Base-by-base conservation (phyloP, 2,888 invertebrate genomes). In the Zonitis immaculata region DNA sequence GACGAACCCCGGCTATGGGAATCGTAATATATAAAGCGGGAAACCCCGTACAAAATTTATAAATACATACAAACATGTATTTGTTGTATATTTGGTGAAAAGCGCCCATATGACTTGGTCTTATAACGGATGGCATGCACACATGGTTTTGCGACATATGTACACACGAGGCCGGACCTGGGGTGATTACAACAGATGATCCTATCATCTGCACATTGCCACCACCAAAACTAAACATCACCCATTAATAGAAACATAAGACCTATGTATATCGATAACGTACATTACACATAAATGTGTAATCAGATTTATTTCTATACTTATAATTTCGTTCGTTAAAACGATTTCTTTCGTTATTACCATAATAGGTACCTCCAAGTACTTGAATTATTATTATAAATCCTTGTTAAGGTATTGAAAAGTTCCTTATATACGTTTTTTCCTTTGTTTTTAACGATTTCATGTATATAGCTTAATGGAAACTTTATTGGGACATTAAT, bases 1-100 rank as follows among this genome's bases (percentile, higher is more conserved):
- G n/a, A n/a, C n/a, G n/a, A n/a, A n/a, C n/a, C 54, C 55, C 59
- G 55, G 66, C 65, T 66, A 67, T 72, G 72, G 72, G 72, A 73
- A 72, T 71, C 69, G 63, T 67, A 68, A 61, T 45, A 50, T 30
- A 26, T 47, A 51, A n/a, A n/a, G 54, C 55, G 58, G 58, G 56
- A 58, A 58, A 58, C 43, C 46, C 54, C 52, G 44, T 45, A 48
- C 56, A 62, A 64, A 61, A 64, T 64, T 61, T 65, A 65, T 62
- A 66, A 66, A 67, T 66, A 64, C 61, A 59, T 66, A 64, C 11
- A n/a, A n/a, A 30, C 14, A n/a, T n/a, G n/a, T n/a, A n/a, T n/a
- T n/a, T n/a, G 32, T 35, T 35, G 35, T 35, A 14, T 35, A 35
- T 35, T 63, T 66, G 64, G 63, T 47, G 46, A 54, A 61, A 59